Conservation (phyloP, 2,888 invertebrate genomes). For the Eupithecia pulchellata region DNA sequence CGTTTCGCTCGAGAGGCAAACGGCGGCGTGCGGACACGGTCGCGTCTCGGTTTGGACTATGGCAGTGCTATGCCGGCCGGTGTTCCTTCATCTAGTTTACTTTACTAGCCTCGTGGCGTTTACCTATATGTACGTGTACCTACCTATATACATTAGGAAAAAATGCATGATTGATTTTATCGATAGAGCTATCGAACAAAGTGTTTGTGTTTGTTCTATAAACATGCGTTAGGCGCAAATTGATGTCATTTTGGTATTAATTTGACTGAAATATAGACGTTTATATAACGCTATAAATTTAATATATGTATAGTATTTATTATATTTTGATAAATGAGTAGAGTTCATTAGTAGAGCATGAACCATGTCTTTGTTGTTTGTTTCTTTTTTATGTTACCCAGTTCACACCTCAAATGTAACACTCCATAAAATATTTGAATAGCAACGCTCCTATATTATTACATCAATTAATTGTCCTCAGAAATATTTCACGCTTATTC, state of each 20-base stretch:
- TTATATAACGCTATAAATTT: not conserved
- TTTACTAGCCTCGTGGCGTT: constrained; percentile 44
- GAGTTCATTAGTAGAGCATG: not conserved
- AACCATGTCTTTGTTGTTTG: not conserved
- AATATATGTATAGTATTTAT: not conserved
- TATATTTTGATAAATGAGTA: not conserved
- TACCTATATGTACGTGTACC: constrained; percentile 38
- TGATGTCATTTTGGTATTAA: not conserved
- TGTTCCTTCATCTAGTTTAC: constrained; percentile 45
- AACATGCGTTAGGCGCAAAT: not conserved
- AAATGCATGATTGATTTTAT: constrained; percentile 30
- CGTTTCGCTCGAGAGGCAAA: constrained; percentile 53
- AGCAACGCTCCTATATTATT: constrained; percentile 4
- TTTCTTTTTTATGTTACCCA: not conserved
- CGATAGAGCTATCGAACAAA: constrained; percentile 6
- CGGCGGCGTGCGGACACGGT: constrained; percentile 70
- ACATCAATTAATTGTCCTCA: constrained; percentile 19
- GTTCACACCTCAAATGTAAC: constrained; percentile 24
- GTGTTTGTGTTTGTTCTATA: constrained; percentile 1
- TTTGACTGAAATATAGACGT: not conserved
- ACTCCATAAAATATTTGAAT: constrained; percentile 11
- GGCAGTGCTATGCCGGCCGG: constrained; percentile 48
- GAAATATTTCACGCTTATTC: constrained; percentile 26
- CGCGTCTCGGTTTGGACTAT: constrained; percentile 74
- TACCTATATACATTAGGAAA: constrained; percentile 37